These are phyloP conservation scores for Cephus pulcher DNA, from an alignment of 2,888 invertebrate species.

Conservation along the genomic window DNA sequence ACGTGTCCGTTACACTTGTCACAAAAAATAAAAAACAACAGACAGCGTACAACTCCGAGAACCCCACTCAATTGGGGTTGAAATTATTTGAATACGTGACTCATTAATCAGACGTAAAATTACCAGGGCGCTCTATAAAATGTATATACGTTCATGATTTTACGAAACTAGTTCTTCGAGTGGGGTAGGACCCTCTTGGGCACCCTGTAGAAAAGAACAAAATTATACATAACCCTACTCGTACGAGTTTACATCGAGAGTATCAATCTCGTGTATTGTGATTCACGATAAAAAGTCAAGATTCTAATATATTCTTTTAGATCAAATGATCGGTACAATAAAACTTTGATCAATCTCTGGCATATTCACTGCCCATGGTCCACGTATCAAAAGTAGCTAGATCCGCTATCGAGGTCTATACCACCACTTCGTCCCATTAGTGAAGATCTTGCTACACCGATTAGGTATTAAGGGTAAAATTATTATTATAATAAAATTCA, in stretches of 20 bases:
- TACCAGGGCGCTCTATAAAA: slow-evolving; percentile 22
- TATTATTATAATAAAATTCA: background rate
- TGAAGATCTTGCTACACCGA: background rate
- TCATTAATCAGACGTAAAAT: slow-evolving; percentile 58
- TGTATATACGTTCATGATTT: slow-evolving; percentile 15
- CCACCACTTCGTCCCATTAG: background rate
- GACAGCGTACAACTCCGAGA: slow-evolving; percentile 28
- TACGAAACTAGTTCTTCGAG: slow-evolving; percentile 50
- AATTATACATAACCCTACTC: background rate
- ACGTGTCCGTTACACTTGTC: slow-evolving; percentile 52
- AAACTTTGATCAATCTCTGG: background rate
- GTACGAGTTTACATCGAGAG: background rate
- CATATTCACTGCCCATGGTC: background rate
- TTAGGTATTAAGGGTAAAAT: background rate
- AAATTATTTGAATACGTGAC: slow-evolving; percentile 58
- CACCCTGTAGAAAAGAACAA: background rate
- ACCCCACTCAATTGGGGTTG: slow-evolving; percentile 58
- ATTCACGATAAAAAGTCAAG: background rate
- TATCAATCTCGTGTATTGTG: background rate
- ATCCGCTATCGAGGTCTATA: background rate
- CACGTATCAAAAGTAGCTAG: background rate
- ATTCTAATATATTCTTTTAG: background rate
- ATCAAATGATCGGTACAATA: background rate
- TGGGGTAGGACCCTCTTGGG: slow-evolving; percentile 31
- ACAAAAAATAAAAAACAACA: slow-evolving; percentile 32